A percentile compares a stretch with the other conserved stretches of the same genome.
Conservation (phyloP, 1,140 invertebrate species). For the Chrysoperla carnea region DNA sequence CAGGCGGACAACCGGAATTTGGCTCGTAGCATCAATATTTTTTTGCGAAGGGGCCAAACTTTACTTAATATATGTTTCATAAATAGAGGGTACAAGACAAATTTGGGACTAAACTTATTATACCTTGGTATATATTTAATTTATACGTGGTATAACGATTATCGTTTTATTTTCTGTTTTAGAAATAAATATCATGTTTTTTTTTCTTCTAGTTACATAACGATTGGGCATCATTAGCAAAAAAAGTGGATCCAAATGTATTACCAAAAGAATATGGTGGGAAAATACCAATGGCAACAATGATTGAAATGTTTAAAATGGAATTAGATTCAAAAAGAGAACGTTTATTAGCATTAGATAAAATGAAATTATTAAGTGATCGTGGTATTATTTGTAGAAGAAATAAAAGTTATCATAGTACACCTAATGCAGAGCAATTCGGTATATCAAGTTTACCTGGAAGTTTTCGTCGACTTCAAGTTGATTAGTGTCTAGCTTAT, state of each 20-base stretch:
- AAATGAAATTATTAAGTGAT: background rate
- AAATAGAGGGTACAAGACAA: too few relatives aligned
- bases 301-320: slow-evolving; percentile 25
- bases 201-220: too few relatives aligned
- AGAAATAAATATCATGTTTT: too few relatives aligned
- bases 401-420: background rate
- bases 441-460: background rate
- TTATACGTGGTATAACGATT: too few relatives aligned
- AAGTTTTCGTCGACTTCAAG: background rate
- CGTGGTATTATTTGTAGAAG: background rate
- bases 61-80: too few relatives aligned
- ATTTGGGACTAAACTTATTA: too few relatives aligned
- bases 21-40: too few relatives aligned
- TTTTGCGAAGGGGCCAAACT: too few relatives aligned
- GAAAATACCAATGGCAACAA: slow-evolving; percentile 46
- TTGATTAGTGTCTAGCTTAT: background rate
- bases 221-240: slow-evolving; percentile 11
- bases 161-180: too few relatives aligned
- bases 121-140: too few relatives aligned
- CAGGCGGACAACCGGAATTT: too few relatives aligned
- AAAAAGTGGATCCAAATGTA: slow-evolving; percentile 40
- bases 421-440: background rate
- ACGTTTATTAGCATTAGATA: background rate
- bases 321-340: background rate
- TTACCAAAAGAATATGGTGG: slow-evolving; percentile 64